Evolutionary conservation across 2,797 vertebrate genomes (phyloP), one percentile per base, ranked within the genome.

Genomic region (Tarsius wallacei): DNA sequence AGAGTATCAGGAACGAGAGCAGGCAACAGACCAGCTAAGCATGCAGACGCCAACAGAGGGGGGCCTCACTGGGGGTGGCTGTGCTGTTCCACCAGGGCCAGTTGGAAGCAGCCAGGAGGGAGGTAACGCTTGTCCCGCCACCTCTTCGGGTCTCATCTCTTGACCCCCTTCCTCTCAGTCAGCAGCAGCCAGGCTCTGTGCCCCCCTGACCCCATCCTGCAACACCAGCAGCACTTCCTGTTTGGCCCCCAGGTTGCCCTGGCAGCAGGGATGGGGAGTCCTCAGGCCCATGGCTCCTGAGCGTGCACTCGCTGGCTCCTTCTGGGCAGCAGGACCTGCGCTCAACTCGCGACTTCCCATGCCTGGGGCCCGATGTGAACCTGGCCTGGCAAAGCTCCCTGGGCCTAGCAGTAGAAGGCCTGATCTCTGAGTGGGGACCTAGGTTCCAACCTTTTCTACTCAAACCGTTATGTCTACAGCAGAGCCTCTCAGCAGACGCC

Each of bases 1-100:
- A 8, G 47, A 13, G 8, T 2, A 0, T 26, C 5, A 1, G 0
- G 24, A 17, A 8, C 2, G 5, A 0, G 1, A 31, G 0, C 0
- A 16, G 22, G 7, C 2, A 2, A 3, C 36, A 7, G 1, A 3
- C 12, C 0, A 0, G 26, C 10, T 2, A 5, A 0, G 33, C 26
- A 68, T 4, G 4, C 8, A 9, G 22, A 11, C 0, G 1, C 15
- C 1, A 61, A 70, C 28, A 57, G 0, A 0, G 1, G 0, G 31
- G 0, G 2, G 4, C 42, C 17, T 2, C 1, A 0, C 22, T 26
- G 16, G 2, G 51, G 22, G 6, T 4, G 42, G 9, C 2, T 2
- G 2, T 11, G 0, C 2, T n/a, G 59, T 11, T 57, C 26, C 1
- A 1, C 15, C 8, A 3, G 31, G 26, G 16, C 6, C n/a, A 22